Conservation (phyloP, 2,888 invertebrate species). For the Chromoteleia sp. region DNA sequence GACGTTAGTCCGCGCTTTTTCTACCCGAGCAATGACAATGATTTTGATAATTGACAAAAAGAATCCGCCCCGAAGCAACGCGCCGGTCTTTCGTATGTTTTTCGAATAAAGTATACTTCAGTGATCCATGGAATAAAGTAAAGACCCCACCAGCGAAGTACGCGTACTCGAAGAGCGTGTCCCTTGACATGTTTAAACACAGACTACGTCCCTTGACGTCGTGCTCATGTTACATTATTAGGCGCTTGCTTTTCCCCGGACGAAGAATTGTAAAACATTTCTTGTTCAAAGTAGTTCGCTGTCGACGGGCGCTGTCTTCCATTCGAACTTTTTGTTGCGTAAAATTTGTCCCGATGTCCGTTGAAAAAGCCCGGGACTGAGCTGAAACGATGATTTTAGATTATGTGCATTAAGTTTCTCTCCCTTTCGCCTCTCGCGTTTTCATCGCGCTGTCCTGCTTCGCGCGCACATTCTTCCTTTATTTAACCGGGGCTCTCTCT, state of each 20-base stretch:
- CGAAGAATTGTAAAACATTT: constrained; percentile 83
- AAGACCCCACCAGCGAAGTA: constrained; percentile 47
- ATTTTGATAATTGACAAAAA: constrained; percentile 62
- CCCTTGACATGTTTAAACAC: constrained; percentile 62
- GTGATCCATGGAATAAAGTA: constrained; percentile 45
- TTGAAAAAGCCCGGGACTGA: constrained; percentile 48
- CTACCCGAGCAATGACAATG: constrained; percentile 33
- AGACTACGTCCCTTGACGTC: constrained; percentile 74
- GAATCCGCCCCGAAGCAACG: constrained; percentile 27
- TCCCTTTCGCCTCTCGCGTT: constrained; percentile 41
- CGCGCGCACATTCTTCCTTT: constrained; percentile 24
- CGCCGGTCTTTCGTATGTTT: constrained; percentile 30
- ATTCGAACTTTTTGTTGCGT: constrained; percentile 83
- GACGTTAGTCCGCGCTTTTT: background rate
- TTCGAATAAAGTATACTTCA: constrained; percentile 40
- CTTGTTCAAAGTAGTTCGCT: constrained; percentile 75
- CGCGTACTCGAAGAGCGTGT: constrained; percentile 26
- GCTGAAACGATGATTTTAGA: constrained; percentile 67
- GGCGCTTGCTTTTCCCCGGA: constrained; percentile 81
- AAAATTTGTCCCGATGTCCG: constrained; percentile 83
- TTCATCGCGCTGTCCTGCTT: constrained; percentile 22
- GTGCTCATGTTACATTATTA: constrained; percentile 80
- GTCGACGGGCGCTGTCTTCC: constrained; percentile 76
- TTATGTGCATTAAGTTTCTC: constrained; percentile 57
- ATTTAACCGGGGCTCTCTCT: background rate